These are phyloP conservation scores for Pilophorus perplexus DNA, from an alignment of 2,888 invertebrate genomes.

Conservation along the genomic window DNA sequence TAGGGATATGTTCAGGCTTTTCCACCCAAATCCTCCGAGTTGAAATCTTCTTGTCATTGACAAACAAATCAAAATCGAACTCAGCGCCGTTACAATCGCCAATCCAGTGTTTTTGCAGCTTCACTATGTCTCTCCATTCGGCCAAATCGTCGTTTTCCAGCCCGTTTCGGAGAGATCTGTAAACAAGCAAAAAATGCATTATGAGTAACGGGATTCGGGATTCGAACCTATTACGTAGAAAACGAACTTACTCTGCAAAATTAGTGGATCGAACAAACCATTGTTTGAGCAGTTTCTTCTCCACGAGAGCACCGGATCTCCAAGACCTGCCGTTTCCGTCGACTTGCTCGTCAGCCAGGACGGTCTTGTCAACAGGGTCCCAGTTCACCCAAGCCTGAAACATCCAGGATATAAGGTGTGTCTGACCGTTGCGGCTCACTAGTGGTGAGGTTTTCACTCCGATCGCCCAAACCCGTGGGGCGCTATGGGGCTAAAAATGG, in stretches of 20 bases:
- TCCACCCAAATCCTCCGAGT: constrained; percentile 66
- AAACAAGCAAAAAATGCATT: constrained; percentile 5
- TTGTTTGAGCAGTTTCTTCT: constrained; percentile 82
- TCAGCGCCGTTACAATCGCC: constrained; percentile 78
- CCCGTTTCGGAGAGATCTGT: constrained; percentile 59
- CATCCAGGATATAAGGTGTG: background rate
- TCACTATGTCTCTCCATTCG: constrained; percentile 82
- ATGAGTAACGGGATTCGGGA: no score
- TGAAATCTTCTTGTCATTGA: constrained; percentile 50
- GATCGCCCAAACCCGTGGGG: no score
- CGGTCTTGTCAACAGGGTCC: constrained; percentile 98
- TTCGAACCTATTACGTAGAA: no score
- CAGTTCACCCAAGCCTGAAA: constrained; percentile 81
- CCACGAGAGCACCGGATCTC: constrained; percentile 93
- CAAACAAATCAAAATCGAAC: constrained; percentile 63
- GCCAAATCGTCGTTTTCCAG: constrained; percentile 65
- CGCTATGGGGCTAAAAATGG: no score
- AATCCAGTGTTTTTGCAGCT: constrained; percentile 86
- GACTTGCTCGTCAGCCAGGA: constrained; percentile 96
- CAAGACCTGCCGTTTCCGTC: constrained; percentile 87
- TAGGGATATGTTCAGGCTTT: constrained; percentile 68
- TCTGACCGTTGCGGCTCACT: no score
- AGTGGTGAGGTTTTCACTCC: no score
- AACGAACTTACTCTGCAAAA: constrained; percentile 60
- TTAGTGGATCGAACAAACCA: constrained; percentile 93